Percentiles rank a stretch among this genome's conserved stretches.
Evolutionary conservation across 1,140 invertebrate genomes (phyloP).

Genomic region (Drosophila hydei): DNA sequence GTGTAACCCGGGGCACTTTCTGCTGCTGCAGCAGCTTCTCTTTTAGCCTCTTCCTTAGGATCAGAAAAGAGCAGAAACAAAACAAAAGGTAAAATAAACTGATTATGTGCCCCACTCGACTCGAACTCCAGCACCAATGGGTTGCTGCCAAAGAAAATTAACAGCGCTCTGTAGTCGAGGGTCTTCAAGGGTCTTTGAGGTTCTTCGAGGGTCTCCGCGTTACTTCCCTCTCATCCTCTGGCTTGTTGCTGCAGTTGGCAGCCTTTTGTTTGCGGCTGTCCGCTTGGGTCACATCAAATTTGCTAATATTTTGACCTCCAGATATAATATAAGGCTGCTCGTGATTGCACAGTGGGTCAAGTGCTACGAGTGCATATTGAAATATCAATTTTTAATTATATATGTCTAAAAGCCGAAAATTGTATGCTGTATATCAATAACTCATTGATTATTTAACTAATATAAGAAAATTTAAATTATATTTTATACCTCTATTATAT

Average conservation of each 20-base stretch:
- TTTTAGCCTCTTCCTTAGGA: conserved; percentile 16
- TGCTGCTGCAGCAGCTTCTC: conserved; percentile 34
- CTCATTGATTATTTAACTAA: not conserved
- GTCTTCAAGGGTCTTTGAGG: conserved; percentile 12
- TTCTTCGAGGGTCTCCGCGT: conserved; percentile 13
- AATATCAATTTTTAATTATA: not conserved
- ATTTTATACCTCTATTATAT: no score
- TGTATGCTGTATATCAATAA: no score
- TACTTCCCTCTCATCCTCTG: not conserved
- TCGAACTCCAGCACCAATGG: conserved; percentile 31
- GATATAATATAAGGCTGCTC: conserved; percentile 61
- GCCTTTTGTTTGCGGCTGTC: conserved; percentile 32
- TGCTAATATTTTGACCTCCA: conserved; percentile 77
- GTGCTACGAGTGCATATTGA: no score
- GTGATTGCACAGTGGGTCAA: conserved; percentile 54
- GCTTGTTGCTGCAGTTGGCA: conserved; percentile 10
- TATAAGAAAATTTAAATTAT: no score
- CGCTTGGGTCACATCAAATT: conserved; percentile 71
- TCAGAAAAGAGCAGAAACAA: conserved; percentile 31
- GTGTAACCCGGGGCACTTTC: conserved; percentile 80
- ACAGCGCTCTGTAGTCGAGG: conserved; percentile 46
- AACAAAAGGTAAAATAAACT: conserved; percentile 66
- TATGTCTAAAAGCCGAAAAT: no score
- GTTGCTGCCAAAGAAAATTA: conserved; percentile 59
- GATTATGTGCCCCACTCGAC: conserved; percentile 72